Evolutionary conservation across 1,140 invertebrate genomes (phyloP), one percentile per base, ranked within the genome.

Genomic region (Drosophila obscura): DNA sequence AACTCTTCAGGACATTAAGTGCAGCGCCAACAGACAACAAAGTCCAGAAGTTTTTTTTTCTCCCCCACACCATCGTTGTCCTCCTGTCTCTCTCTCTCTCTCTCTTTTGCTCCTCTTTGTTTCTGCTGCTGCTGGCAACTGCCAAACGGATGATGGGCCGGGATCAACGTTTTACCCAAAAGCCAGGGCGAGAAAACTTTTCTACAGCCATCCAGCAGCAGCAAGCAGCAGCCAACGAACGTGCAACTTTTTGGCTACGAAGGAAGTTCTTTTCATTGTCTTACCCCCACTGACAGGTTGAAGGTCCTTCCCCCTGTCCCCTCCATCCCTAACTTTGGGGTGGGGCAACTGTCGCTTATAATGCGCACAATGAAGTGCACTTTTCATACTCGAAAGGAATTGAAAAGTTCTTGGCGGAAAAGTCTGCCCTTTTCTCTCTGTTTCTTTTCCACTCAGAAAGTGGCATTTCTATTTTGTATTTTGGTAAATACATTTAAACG

Each of bases 281-380:
- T 67, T 73, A 71, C 73, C 81, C 80, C 81, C 80, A 85, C 81
- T 80, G 77, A 68, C 56, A 63, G 56, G 44, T 50, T 35, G 57
- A 64, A 56, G 56, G 35, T 39, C 35, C 35, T 13, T 1, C 35
- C 11, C 35, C 28, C 7, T 1, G 3, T 4, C 11, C 35, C 35
- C 35, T 11, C 3, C 35, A 28, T 0, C 26, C 26, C 1, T 7
- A 0, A 28, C 5, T 28, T 5, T 51, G 9, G 52, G 52, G 39
- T 35, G 55, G 71, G 65, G 59, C 24, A 68, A 73, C 83, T 83
- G 83, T 88, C 83, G 76, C 75, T 72, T 69, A 80, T 90, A 90
- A 90, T 90, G 77, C 83, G 71, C 77, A 81, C 73, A 90, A 90
- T 90, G 88, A 90, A 90, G 82, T 90, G 88, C 80, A 90, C 80